Evolutionary conservation across 2,797 vertebrate genomes (phyloP), one percentile per base, ranked within the genome.

Genomic region (Pangasius sanitwongsei): DNA sequence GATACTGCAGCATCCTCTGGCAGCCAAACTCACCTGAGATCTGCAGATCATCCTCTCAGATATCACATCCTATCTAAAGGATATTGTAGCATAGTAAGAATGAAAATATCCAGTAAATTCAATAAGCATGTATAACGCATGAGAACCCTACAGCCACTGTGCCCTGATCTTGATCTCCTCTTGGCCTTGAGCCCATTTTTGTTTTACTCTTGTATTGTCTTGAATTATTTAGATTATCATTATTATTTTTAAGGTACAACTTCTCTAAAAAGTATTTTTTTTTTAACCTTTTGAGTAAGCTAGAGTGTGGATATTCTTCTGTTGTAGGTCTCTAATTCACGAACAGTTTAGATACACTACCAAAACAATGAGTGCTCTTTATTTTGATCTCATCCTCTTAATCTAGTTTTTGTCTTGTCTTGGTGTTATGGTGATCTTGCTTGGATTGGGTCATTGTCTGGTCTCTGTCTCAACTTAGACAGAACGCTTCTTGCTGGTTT

Each of bases 11-110:
- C 41, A 83, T 65, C 37, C 25, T 3, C 57, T 83, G 37, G 37
- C 61, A 48, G 15, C 25, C 15, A 83, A 48, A 65, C 41, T 65
- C 41, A 83, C 81, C 81, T 48, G 37, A 61, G 81, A 63, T 65
- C 41, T 83, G 59, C 81, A 83, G 81, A 83, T 61, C 37, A 67
- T 83, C 6, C 57, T 48, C 25, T 83, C 41, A n/a, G 12, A 65
- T 44, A 83, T 44, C 12, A 57, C 7, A 57, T 37, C 53, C 28
- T 44, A 65, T 81, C 18, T 59, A 59, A n/a, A 65, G 23, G n/a
- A 83, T 44, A 65, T 8, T 44, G n/a, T 48, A 83, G 20, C 18
- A 5, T 15, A 16, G 12, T 44, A 63, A 37, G 34, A 70, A 70
- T 70, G 69, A 2, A 77, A 77, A 28, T 50, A 50, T 25, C 23